These are phyloP conservation scores for Brachionus sp. DNA, from an alignment of 1,140 invertebrate genomes.

Conservation along the genomic window DNA sequence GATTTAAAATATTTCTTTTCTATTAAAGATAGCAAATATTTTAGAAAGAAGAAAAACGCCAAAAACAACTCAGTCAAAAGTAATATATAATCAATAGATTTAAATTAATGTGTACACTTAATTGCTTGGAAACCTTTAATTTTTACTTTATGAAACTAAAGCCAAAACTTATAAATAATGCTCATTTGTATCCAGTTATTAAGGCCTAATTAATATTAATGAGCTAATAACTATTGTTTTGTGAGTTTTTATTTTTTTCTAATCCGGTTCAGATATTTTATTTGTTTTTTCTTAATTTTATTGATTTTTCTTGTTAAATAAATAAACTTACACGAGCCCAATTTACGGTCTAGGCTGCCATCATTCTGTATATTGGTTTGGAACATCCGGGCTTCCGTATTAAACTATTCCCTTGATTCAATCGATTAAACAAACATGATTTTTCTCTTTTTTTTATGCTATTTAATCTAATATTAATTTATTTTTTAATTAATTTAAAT, in stretches of 20 bases:
- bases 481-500: too few species aligned
- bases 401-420: not conserved
- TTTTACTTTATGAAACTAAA: not conserved
- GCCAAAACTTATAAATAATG: not conserved
- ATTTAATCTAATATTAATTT: too few species aligned
- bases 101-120: not conserved
- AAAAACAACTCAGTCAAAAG: not conserved
- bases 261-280: constrained; percentile 12
- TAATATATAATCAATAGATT: constrained; percentile 13
- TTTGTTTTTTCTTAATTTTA: constrained; percentile 11
- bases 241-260: not conserved
- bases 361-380: not conserved
- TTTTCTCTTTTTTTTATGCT: not conserved
- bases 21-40: not conserved
- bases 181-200: constrained; percentile 31
- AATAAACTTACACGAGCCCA: not conserved
- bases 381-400: not conserved
- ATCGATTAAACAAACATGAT: not conserved
- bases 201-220: constrained; percentile 36
- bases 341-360: not conserved
- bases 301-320: constrained; percentile 13
- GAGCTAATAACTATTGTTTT: constrained; percentile 27
- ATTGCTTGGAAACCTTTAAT: constrained; percentile 15
- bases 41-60: not conserved
- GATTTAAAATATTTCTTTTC: not conserved